Evolutionary conservation across 2,113 vertebrate genomes (phyloP), one percentile per base, ranked within the genome.

Genomic region (Dinomys branickii): DNA sequence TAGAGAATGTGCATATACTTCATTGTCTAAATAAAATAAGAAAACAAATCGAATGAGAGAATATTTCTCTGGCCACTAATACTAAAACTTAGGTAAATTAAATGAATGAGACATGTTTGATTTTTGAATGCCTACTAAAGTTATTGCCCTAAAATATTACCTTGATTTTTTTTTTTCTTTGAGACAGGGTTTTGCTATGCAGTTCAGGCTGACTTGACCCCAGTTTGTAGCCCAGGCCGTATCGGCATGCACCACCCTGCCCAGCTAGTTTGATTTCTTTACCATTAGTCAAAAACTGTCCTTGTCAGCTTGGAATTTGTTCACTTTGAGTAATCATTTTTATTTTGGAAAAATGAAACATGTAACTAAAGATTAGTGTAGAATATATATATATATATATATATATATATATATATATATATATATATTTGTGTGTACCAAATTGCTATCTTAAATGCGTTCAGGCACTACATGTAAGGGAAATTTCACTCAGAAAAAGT

Each of bases 361-460:
- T 41, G 71, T 44, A 38, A 44, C 71, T 44, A 22, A 26, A 73
- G 10, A 44, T 75, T 26, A 41, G 22, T 73, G 4, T 71, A 4
- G 19, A 20, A 28, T 44, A 73, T 4, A 20, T 38, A 38, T 38
- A 22, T 38, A 41, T 38, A 41, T 38, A 19, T 38, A 17, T 10
- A 41, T 20, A 38, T 73, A 73, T 38, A 38, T 47, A 44, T 26
- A 44, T 14, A 47, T 28, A 44, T 14, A 77, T 28, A 77, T 83
- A 54, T 47, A 61, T 73, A 26, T n/a, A n/a, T n/a, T n/a, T n/a
- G n/a, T n/a, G n/a, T n/a, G n/a, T n/a, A 81, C 19, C 16, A 86
- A 92, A 84, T 92, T 86, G 33, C 85, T 94, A 47, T 69, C 85
- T 92, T 56, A 82, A 95, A 83, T 93, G 6, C 88, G 9, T 84